Percentiles rank a stretch among this genome's conserved stretches.
Evolutionary conservation across 2,888 invertebrate genomes (phyloP).

Genomic region (Ommatoiulus sabulosus): DNA sequence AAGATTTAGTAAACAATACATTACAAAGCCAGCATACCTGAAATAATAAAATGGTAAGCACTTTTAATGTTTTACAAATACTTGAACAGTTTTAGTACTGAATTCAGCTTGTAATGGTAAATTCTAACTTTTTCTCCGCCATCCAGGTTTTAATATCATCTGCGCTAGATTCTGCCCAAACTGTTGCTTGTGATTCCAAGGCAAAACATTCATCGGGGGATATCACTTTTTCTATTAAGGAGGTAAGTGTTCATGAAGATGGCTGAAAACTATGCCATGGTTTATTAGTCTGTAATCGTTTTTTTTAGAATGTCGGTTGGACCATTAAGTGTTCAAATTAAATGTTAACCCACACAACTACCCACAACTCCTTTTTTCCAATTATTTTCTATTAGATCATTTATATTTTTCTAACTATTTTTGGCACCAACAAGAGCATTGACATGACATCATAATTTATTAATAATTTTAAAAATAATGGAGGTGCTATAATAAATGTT

Average conservation of each 20-base stretch:
- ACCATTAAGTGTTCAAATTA: no score
- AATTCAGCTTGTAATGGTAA: background rate
- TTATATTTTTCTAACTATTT: no score
- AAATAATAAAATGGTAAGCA: background rate
- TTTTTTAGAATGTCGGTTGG: no score
- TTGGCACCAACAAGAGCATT: no score
- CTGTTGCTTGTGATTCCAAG: background rate
- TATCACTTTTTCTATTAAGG: constrained; percentile 19
- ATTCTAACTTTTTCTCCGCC: background rate
- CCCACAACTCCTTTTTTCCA: no score
- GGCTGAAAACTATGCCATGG: background rate
- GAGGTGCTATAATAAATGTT: no score
- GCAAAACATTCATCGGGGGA: background rate
- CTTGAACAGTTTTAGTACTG: background rate
- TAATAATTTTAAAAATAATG: no score
- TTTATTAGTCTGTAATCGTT: no score
- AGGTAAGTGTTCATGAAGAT: no score
- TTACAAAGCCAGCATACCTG: background rate
- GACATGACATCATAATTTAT: no score
- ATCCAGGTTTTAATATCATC: background rate
- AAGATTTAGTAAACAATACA: background rate
- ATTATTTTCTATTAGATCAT: no score
- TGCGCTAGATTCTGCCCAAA: background rate
- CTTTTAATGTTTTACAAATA: background rate
- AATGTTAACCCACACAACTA: no score